Conservation (phyloP, 2,113 vertebrate species). For the Macaca fascicularis region DNA sequence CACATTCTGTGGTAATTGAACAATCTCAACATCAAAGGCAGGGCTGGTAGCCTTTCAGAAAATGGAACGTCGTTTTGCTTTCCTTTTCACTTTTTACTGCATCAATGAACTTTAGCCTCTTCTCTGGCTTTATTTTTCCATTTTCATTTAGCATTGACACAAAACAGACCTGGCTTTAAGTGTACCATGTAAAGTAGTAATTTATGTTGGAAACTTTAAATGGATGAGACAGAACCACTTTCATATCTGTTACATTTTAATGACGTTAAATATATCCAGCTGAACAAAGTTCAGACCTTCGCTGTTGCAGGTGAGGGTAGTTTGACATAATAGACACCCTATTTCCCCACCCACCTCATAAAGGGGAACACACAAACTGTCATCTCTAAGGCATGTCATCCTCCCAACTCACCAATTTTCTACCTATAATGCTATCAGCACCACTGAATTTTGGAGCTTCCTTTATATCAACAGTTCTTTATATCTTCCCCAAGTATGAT, state of each 20-base stretch:
- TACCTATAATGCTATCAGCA: not conserved
- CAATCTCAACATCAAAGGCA: slow-evolving; percentile 71
- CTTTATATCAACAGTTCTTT: not conserved
- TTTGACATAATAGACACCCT: not conserved
- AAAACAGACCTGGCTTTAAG: slow-evolving; percentile 88
- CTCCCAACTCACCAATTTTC: not conserved
- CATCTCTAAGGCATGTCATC: not conserved
- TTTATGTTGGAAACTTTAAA: slow-evolving; percentile 89
- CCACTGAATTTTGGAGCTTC: not conserved
- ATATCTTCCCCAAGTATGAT: not conserved
- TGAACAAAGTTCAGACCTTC: slow-evolving; percentile 86
- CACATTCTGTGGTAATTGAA: slow-evolving; percentile 59
- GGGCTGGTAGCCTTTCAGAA: slow-evolving; percentile 56
- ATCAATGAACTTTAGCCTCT: slow-evolving; percentile 59
- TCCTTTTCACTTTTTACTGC: slow-evolving; percentile 70
- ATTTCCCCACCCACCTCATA: not conserved
- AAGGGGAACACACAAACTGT: not conserved
- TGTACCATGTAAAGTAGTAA: slow-evolving; percentile 88
- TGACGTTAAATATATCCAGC: slow-evolving; percentile 90
- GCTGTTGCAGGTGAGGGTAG: slow-evolving; percentile 36
- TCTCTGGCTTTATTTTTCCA: slow-evolving; percentile 71
- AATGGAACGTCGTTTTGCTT: slow-evolving; percentile 53
- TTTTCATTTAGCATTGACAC: slow-evolving; percentile 87
- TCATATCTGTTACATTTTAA: slow-evolving; percentile 91
- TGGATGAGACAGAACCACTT: slow-evolving; percentile 89